Evolutionary conservation across 2,888 invertebrate genomes (phyloP).

Genomic region (Diploptera punctata): DNA sequence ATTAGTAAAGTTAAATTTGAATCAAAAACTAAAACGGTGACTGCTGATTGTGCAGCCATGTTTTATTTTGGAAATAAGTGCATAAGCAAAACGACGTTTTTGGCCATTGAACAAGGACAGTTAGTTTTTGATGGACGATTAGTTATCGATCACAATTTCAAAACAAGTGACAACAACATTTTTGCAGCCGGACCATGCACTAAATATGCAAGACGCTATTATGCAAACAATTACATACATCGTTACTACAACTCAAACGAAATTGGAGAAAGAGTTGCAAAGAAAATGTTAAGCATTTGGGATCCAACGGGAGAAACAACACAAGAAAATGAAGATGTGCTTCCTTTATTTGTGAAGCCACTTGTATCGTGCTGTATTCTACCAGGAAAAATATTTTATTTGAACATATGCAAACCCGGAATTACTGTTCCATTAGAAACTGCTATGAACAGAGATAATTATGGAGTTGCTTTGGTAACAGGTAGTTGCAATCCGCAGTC

Average conservation of each 20-base stretch:
- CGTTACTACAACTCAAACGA: slow-evolving; percentile 66
- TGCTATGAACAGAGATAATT: slow-evolving; percentile 48
- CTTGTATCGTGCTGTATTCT: slow-evolving; percentile 55
- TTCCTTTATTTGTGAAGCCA: slow-evolving; percentile 30
- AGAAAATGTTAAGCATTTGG: slow-evolving; percentile 28
- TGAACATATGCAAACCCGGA: slow-evolving; percentile 65
- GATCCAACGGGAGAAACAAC: slow-evolving; percentile 10
- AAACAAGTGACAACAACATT: slow-evolving; percentile 69
- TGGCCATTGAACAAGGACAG: slow-evolving; percentile 61
- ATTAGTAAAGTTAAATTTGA: slow-evolving; percentile 60
- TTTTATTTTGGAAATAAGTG: slow-evolving; percentile 65
- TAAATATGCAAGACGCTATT: slow-evolving; percentile 66
- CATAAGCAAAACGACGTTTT: slow-evolving; percentile 59
- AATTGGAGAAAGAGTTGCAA: slow-evolving; percentile 64
- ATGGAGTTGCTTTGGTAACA: slow-evolving; percentile 56
- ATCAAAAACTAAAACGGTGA: slow-evolving; percentile 56
- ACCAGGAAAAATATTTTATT: slow-evolving; percentile 67
- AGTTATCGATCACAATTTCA: slow-evolving; percentile 65
- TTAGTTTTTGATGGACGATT: slow-evolving; percentile 69
- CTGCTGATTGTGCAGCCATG: slow-evolving; percentile 61
- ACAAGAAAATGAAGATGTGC: slow-evolving; percentile 11
- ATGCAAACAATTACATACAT: slow-evolving; percentile 61
- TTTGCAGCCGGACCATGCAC: slow-evolving; percentile 71
- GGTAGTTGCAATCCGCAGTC: slow-evolving; percentile 56
- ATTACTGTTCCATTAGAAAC: slow-evolving; percentile 60